Conservation (phyloP, 2,113 vertebrate species). For the Cololabis saira region DNA sequence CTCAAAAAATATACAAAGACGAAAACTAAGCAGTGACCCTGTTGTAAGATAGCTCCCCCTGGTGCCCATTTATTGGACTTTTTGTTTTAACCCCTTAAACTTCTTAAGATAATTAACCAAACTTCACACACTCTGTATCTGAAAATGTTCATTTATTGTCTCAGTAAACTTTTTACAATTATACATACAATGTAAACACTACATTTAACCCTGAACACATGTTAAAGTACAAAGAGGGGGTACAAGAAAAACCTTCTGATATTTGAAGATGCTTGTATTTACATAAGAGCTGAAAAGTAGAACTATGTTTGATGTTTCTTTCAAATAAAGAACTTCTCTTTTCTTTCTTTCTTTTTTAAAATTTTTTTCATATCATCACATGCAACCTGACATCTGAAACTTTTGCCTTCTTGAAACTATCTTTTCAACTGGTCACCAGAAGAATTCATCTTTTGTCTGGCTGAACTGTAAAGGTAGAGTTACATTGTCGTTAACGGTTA, state of each 20-base stretch:
- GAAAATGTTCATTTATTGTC: slow-evolving; percentile 69
- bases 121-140: slow-evolving; percentile 14
- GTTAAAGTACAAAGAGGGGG: slow-evolving; percentile 43
- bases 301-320: too few species aligned
- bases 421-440: neutral
- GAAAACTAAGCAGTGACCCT: neutral
- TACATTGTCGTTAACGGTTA: neutral
- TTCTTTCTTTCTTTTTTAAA: neutral
- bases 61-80: slow-evolving; percentile 42
- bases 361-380: slow-evolving; percentile 14
- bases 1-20: too few species aligned
- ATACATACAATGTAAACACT: slow-evolving; percentile 56
- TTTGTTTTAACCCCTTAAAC: neutral
- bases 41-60: slow-evolving; percentile 46
- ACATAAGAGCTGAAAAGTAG: too few species aligned
- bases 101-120: slow-evolving; percentile 19
- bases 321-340: too few species aligned
- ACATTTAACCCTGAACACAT: slow-evolving; percentile 50
- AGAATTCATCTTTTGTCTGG: neutral
- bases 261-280: too few species aligned
- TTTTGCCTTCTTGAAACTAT: neutral
- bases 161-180: slow-evolving; percentile 57
- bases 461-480: neutral
- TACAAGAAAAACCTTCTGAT: too few species aligned
- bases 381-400: neutral